phyloP scores from a whole-genome alignment of 2,113 vertebrate genomes.

The Chelonoidis abingdonii region DNA sequence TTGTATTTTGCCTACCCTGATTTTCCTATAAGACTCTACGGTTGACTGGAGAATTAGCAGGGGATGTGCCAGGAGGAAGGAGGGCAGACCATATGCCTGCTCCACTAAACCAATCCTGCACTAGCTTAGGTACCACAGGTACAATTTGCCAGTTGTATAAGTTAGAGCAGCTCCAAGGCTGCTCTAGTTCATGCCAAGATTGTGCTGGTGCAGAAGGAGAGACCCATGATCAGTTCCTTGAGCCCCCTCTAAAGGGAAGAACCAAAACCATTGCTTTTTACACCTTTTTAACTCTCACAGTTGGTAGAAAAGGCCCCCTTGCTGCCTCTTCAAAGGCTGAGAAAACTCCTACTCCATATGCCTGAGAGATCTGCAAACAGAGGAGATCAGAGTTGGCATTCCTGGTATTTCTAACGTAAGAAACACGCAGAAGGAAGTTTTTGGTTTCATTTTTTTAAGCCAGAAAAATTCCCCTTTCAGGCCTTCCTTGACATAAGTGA shows the following conservation, averaged over 20 bases:
- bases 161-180: neutral
- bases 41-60: neutral
- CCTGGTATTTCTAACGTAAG: neutral
- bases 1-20: fast-evolving
- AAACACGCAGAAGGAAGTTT: neutral
- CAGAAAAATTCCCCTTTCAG: neutral
- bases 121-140: neutral
- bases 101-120: neutral
- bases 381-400: neutral
- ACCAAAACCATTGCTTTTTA: neutral
- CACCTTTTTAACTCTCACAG: neutral
- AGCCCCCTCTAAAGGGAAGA: neutral
- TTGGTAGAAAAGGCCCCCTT: neutral
- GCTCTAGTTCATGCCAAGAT: fast-evolving
- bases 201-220: fast-evolving
- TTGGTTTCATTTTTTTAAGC: neutral
- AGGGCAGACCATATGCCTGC: neutral
- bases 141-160: neutral
- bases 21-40: neutral
- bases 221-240: neutral
- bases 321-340: neutral
- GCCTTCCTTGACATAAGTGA: neutral
- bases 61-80: too few relatives aligned
- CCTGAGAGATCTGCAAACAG: neutral
- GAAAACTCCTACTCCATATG: neutral